phyloP scores from a whole-genome alignment of 2,113 vertebrate genomes.

The Rhabdornis inornatus region DNA sequence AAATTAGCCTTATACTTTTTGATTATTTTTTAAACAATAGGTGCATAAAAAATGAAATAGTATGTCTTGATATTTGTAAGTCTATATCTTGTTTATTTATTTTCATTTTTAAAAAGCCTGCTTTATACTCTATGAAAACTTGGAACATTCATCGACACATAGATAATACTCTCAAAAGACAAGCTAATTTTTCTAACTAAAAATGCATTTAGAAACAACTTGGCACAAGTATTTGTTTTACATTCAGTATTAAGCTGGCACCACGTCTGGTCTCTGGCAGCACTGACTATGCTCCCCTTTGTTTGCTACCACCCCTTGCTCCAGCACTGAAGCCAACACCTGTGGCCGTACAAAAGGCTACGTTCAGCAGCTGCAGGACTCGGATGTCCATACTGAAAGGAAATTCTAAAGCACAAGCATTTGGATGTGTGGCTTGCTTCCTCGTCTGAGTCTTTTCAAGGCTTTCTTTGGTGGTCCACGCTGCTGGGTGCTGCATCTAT shows the following conservation, averaged over 20 bases:
- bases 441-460: constrained; percentile 55
- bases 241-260: constrained; percentile 74
- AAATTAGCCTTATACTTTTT: not conserved
- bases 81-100: not conserved
- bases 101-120: constrained; percentile 26
- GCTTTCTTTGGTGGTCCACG: constrained; percentile 8
- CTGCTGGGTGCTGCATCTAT: not conserved
- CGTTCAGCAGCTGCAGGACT: constrained; percentile 72
- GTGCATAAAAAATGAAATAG: not conserved
- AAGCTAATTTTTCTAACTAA: constrained; percentile 74
- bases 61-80: not conserved
- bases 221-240: constrained; percentile 70
- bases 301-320: constrained; percentile 56
- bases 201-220: constrained; percentile 71
- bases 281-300: constrained; percentile 68
- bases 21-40: not conserved
- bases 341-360: constrained; percentile 74
- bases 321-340: constrained; percentile 70
- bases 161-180: constrained; percentile 59
- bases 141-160: constrained; percentile 27
- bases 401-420: constrained; percentile 73
- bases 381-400: constrained; percentile 69
- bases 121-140: constrained; percentile 38
- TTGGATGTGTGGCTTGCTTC: constrained; percentile 63
- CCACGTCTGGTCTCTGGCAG: constrained; percentile 69